These are phyloP conservation scores for Sturnira hondurensis DNA, from an alignment of 2,113 vertebrate species.

Conservation along the genomic window DNA sequence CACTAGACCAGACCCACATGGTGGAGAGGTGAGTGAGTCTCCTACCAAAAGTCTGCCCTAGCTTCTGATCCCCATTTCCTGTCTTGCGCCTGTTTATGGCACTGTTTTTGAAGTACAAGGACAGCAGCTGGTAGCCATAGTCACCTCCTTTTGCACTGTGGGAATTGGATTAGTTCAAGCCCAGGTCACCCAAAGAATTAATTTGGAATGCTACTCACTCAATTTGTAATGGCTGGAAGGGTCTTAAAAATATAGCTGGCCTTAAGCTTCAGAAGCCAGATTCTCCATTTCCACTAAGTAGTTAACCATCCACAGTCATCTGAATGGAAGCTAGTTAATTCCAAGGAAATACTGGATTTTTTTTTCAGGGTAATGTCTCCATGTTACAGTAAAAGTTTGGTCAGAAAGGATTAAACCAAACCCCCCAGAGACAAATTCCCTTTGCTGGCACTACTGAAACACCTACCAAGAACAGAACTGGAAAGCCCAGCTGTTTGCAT, in stretches of 20 bases:
- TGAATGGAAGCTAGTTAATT: conserved; percentile 29
- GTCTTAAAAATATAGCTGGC: conserved; percentile 62
- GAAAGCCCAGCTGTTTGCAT: not conserved
- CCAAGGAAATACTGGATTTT: not conserved
- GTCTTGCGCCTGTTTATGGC: conserved; percentile 37
- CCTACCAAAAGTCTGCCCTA: not conserved
- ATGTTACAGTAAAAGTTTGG: not conserved
- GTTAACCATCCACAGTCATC: conserved; percentile 2
- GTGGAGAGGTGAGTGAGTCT: conserved; percentile 89
- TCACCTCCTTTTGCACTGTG: conserved; percentile 56
- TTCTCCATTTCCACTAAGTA: not conserved
- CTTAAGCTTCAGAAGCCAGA: conserved; percentile 50
- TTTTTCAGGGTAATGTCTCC: not conserved
- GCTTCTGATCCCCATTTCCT: conserved; percentile 42
- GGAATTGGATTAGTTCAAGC: conserved; percentile 69
- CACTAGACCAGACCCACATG: conserved; percentile 99
- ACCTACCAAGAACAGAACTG: not conserved
- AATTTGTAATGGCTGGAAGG: conserved; percentile 67
- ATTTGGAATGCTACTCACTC: conserved; percentile 66
- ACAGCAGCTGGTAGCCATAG: conserved; percentile 62
- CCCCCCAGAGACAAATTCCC: not conserved
- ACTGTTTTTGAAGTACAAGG: conserved; percentile 35
- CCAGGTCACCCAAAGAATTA: conserved; percentile 70
- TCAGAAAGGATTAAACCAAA: conserved; percentile 9
- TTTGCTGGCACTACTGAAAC: not conserved